Evolutionary conservation across 2,797 vertebrate genomes (phyloP), one percentile per base, ranked within the genome.

Genomic region (Poeciliopsis infans): DNA sequence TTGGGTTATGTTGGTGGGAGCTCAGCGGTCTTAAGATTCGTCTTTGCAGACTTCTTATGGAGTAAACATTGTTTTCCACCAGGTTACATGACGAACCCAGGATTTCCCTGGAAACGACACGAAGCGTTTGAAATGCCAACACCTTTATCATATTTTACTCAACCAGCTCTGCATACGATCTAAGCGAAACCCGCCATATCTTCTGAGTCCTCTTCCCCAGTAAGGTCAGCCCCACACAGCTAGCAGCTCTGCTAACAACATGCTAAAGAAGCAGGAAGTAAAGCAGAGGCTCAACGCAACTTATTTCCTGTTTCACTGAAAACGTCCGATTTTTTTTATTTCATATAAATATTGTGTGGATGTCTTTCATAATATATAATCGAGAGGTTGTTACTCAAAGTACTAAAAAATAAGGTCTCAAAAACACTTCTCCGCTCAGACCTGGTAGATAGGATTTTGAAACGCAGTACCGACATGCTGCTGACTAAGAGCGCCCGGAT

Each of bases 401-500:
- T n/a, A n/a, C 5, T 11, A 25, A 12, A 13, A 49, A 41, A 25
- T 1, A 36, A 8, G 3, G 10, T 68, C 41, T 68, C 3, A 33
- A 39, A 39, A 39, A 39, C 4, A 1, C 36, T 39, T 0, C 36
- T 39, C 36, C 36, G 0, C 36, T 5, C 36, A 39, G 5, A 39
- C 53, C 25, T 12, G 25, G 53, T 7, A 1, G 7, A 20, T 7
- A 51, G 20, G 7, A 51, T 23, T 23, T 55, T 55, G 53, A 55
- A n/a, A n/a, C 12, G 0, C 1, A n/a, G 25, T 55, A 3, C 4
- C 4, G 28, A 16, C n/a, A 4, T 4, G 1, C 2, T 0, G 0
- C 6, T 10, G 2, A 0, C 4, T 1, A 12, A 0, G 53, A 68
- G 76, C 41, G 96, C 96, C 96, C 96, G 96, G 96, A 97, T 97